Conservation (phyloP, 2,113 vertebrate species). For the Passer montanus region DNA sequence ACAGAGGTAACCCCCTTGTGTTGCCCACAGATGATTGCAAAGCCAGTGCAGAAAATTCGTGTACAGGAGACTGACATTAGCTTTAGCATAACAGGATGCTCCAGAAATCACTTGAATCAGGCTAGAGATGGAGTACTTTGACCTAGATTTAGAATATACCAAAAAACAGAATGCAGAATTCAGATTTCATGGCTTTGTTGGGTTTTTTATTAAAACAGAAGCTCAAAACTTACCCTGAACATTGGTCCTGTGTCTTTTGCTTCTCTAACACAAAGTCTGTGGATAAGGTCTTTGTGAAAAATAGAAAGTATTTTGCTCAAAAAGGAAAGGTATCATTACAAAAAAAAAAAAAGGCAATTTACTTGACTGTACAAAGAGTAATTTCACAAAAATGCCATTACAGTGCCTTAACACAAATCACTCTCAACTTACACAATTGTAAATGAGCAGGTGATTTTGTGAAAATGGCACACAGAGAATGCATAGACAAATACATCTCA, state of each 20-base stretch:
- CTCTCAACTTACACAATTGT: not conserved
- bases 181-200: not conserved
- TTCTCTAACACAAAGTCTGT: not conserved
- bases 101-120: not conserved
- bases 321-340: not conserved
- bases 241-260: not conserved
- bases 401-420: not conserved
- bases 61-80: not conserved
- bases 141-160: not conserved
- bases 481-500: not conserved
- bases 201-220: not conserved
- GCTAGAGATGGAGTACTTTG: not conserved
- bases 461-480: not conserved
- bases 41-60: not conserved
- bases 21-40: not conserved
- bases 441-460: not conserved
- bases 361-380: not conserved
- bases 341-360: not conserved
- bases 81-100: not conserved
- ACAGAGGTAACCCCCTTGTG: not conserved
- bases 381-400: not conserved
- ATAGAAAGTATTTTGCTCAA: not conserved
- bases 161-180: not conserved
- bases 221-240: not conserved
- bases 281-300: not conserved